Conservation (phyloP, 2,797 vertebrate species). For the Danionella dracula region DNA sequence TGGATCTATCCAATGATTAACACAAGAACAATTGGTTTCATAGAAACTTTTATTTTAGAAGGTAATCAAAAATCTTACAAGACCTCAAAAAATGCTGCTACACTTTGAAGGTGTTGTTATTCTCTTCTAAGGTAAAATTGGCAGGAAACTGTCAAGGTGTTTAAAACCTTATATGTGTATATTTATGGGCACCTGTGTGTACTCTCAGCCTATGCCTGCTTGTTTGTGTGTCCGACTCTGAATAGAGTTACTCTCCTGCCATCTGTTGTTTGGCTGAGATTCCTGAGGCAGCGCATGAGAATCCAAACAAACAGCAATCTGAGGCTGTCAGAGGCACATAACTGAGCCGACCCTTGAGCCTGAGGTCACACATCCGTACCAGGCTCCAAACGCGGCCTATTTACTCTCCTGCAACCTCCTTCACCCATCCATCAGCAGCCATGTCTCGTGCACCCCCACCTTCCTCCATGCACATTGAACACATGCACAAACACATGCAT, state of each 20-base stretch:
- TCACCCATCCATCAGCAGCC: constrained; percentile 57
- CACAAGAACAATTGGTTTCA: no score
- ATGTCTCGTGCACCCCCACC: constrained; percentile 69
- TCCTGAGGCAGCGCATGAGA: constrained; percentile 81
- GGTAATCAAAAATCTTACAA: no score
- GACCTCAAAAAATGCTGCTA: no score
- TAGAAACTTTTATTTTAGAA: no score
- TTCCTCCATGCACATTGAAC: constrained; percentile 63
- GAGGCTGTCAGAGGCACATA: constrained; percentile 87
- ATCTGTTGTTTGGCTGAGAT: constrained; percentile 90
- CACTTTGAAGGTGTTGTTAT: no score
- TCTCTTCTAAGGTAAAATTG: no score
- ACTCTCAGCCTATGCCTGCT: constrained; percentile 13
- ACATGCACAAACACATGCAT: constrained; percentile 9
- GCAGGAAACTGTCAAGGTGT: no score
- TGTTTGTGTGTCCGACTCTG: constrained; percentile 50
- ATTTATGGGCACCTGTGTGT: no score
- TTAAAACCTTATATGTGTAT: no score
- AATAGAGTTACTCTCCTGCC: constrained; percentile 85
- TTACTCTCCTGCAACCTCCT: constrained; percentile 70
- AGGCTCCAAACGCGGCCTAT: constrained; percentile 75
- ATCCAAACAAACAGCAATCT: constrained; percentile 88
- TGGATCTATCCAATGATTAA: no score
- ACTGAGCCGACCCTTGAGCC: constrained; percentile 79
- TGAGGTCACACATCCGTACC: constrained; percentile 77